phyloP scores from a whole-genome alignment of 1,140 invertebrate species.

The Heterodera carotae region DNA sequence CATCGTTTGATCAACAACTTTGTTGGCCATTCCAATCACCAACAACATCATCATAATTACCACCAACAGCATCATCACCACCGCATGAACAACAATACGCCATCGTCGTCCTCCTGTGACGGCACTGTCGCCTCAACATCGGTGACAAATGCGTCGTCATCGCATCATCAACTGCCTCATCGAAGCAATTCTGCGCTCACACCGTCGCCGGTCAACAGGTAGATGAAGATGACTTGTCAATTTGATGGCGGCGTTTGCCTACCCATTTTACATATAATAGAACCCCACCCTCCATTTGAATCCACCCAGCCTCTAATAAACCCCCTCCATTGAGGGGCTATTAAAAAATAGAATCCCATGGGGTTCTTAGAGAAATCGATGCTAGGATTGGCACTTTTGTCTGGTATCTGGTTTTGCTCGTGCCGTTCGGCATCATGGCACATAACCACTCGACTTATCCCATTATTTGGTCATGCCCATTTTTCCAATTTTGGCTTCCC shows the following conservation, averaged over 20 bases:
- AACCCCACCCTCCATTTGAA: too few relatives aligned
- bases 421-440: too few relatives aligned
- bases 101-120: background rate
- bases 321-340: too few relatives aligned
- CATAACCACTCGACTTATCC: too few relatives aligned
- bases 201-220: slow-evolving; percentile 55
- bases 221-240: background rate
- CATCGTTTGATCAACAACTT: background rate
- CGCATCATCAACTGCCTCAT: slow-evolving; percentile 8
- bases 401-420: too few relatives aligned
- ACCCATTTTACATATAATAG: background rate
- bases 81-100: slow-evolving; percentile 22
- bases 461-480: too few relatives aligned
- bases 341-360: too few relatives aligned
- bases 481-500: background rate
- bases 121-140: background rate
- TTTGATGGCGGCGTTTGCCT: slow-evolving; percentile 8
- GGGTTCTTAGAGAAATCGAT: too few relatives aligned
- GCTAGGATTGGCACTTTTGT: too few relatives aligned
- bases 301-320: too few relatives aligned
- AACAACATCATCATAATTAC: background rate
- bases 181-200: slow-evolving; percentile 37
- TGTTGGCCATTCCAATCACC: background rate
- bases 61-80: slow-evolving; percentile 14
- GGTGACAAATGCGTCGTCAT: too few relatives aligned